Percentiles rank a stretch among this genome's conserved stretches.
Conservation (phyloP, 2,888 invertebrate species). For the Ashinkailepas kermadecensis region DNA sequence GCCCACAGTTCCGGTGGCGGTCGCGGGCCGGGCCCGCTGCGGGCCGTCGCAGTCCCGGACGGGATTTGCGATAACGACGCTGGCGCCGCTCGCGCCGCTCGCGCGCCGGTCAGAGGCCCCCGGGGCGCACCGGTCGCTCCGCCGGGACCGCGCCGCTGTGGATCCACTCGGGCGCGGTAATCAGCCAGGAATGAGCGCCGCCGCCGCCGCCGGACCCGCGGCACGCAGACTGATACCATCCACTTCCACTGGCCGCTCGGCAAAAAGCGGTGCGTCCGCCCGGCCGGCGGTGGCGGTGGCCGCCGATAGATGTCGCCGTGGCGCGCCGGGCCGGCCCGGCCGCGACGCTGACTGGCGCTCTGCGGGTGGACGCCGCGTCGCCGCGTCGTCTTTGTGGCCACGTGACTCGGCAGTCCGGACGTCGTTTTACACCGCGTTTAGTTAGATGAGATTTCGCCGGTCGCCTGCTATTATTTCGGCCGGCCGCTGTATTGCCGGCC, state of each 20-base stretch:
- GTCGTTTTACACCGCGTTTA: slow-evolving; percentile 17
- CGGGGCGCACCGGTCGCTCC: not conserved
- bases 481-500: not conserved
- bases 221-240: not conserved
- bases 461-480: not conserved
- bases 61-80: not conserved
- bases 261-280: not conserved
- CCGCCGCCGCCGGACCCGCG: not conserved
- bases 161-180: not conserved
- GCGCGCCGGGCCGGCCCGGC: not conserved
- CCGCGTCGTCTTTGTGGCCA: not conserved
- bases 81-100: not conserved
- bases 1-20: not conserved
- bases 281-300: not conserved
- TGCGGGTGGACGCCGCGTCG: not conserved
- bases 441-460: slow-evolving; percentile 12
- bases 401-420: not conserved
- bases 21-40: not conserved
- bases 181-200: not conserved
- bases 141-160: not conserved
- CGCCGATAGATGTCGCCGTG: not conserved
- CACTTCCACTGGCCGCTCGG: not conserved
- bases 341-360: slow-evolving; percentile 4
- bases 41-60: not conserved
- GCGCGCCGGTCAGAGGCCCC: not conserved